Base-by-base conservation (phyloP, 2,113 vertebrate genomes). In the Zosterops japonicus region DNA sequence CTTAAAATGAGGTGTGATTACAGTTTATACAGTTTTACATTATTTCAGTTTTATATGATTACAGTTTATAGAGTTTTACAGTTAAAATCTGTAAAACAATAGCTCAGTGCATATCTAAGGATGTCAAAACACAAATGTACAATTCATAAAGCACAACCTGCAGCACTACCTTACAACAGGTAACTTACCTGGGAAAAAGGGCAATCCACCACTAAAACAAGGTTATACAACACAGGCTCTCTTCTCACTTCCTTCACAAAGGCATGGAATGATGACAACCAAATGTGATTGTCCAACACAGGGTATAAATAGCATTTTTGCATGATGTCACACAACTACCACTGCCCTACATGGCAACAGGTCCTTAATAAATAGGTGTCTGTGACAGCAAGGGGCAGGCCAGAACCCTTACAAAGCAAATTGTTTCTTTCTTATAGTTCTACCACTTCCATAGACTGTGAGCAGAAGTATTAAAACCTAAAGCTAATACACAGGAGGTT, bases 401-500 rank as follows among this genome's bases (percentile, higher is more conserved):
- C 56, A 89, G 72, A 86, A 78, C 18, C 35, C 46, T 94, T 52
- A 86, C 20, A 87, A 95, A 95, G 57, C 53, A 67, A 94, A 91
- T 18, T 55, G n/a, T 46, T 88, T 50, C 70, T 81, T 95, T 70
- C 86, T 92, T 70, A 39, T 11, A 65, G 35, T 27, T 80, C 93
- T 76, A 79, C 53, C 80, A n/a, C 49, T 87, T 89, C 87, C 55
- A 77, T 19, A 83, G 60, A 23, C 71, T 69, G 69, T 12, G 49
- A 75, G 61, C 5, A 75, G 72, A 94, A 94, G 60, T 36, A 79
- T 42, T 95, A 85, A 95, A 88, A 89, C 44, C 42, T 87, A 71
- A 90, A 93, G 57, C 50, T 78, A 77, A 95, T 76, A 86, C 63
- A 83, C 92, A 95, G 68, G 64, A 87, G 74, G 57, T 41, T 95